These are phyloP conservation scores for Gryon sp. DNA, from an alignment of 1,140 invertebrate genomes.

Conservation along the genomic window DNA sequence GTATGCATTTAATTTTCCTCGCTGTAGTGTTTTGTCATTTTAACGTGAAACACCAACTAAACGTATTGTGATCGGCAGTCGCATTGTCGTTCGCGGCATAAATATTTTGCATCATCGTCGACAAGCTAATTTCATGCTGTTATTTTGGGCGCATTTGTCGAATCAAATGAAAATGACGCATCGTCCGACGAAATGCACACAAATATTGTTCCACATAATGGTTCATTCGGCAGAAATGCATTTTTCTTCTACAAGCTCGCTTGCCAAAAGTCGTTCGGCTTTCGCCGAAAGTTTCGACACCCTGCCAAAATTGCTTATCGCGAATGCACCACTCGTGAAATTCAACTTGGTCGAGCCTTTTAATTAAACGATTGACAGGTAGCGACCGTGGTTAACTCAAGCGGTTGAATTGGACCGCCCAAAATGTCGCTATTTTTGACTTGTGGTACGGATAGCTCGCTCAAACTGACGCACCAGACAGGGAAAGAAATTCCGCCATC, in stretches of 20 bases:
- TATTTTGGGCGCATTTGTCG: conserved; percentile 50
- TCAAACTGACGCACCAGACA: conserved; percentile 59
- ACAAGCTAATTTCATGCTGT: conserved; percentile 51
- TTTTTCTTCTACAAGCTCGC: background rate
- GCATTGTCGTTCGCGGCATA: conserved; percentile 35
- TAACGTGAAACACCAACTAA: too few relatives aligned
- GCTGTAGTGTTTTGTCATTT: too few relatives aligned
- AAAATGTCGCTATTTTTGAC: conserved; percentile 72
- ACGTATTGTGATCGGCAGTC: conserved; percentile 47
- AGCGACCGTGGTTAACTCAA: conserved; percentile 57
- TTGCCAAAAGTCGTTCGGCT: conserved; percentile 34
- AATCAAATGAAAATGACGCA: conserved; percentile 47
- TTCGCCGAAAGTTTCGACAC: conserved; percentile 26
- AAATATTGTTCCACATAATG: conserved; percentile 54
- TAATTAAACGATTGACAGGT: conserved; percentile 76
- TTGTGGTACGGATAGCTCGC: conserved; percentile 64
- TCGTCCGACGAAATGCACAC: conserved; percentile 18
- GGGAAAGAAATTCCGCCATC: conserved; percentile 48
- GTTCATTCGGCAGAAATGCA: background rate
- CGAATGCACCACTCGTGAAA: conserved; percentile 41
- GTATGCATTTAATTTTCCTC: conserved; percentile 57
- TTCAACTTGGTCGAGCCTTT: conserved; percentile 63
- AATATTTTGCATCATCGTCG: conserved; percentile 37
- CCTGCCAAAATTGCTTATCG: conserved; percentile 56
- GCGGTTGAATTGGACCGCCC: conserved; percentile 54